Percentiles rank a stretch among this genome's conserved stretches.
phyloP scores from a whole-genome alignment of 2,797 vertebrate genomes.

The Atherinosoma microstoma region DNA sequence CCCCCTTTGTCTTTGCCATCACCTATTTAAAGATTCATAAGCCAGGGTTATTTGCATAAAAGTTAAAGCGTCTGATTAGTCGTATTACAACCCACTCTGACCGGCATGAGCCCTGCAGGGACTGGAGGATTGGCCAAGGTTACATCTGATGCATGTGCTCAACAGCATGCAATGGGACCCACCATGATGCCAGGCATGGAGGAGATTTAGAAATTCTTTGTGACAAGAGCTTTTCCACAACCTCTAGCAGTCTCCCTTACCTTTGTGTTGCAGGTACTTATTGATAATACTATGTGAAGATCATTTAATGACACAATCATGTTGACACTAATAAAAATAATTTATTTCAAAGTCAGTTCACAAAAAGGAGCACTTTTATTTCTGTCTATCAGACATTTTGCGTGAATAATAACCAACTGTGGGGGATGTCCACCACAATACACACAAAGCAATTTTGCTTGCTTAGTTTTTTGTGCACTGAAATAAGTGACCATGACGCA shows the following conservation, averaged over 20 bases:
- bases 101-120: constrained; percentile 72
- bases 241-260: constrained; percentile 26
- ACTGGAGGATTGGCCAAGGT: constrained; percentile 73
- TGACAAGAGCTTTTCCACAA: constrained; percentile 19
- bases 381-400: constrained; percentile 34
- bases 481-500: constrained; percentile 50
- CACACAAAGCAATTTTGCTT: constrained; percentile 18
- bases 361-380: constrained; percentile 42
- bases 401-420: constrained; percentile 30
- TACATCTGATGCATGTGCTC: constrained; percentile 62
- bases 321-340: constrained; percentile 29
- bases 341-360: constrained; percentile 32
- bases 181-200: constrained; percentile 28
- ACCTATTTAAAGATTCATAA: constrained; percentile 86
- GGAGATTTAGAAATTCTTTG: constrained; percentile 42
- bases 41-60: constrained; percentile 81
- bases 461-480: constrained; percentile 1
- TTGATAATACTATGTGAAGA: constrained; percentile 12
- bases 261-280: constrained; percentile 27
- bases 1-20: constrained; percentile 83
- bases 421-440: constrained; percentile 8
- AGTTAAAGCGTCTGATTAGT: constrained; percentile 83
- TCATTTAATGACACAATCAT: constrained; percentile 43
- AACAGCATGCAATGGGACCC: constrained; percentile 48
- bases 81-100: constrained; percentile 81